A percentile compares a stretch with the other conserved stretches of the same genome.
Evolutionary conservation across 2,888 invertebrate species (phyloP).

Genomic region (Agrotis clavis): DNA sequence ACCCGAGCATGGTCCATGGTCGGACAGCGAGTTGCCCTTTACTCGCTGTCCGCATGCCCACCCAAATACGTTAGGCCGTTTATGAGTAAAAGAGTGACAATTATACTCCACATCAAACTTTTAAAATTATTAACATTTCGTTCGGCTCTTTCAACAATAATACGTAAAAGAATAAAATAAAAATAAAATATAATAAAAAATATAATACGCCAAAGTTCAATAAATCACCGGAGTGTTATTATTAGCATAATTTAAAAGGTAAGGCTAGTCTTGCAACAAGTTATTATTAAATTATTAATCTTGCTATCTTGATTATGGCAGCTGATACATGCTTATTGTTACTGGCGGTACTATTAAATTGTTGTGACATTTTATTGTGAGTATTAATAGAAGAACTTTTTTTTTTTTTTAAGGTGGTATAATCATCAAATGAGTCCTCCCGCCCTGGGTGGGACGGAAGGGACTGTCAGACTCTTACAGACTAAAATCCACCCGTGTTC

Average conservation of each 20-base stretch:
- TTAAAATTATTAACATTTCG: background rate
- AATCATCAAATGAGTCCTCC: no score
- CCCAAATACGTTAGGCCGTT: background rate
- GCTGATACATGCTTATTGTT: slow-evolving; percentile 30
- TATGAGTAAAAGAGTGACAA: background rate
- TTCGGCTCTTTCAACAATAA: background rate
- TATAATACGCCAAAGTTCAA: slow-evolving; percentile 34
- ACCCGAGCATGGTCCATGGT: no score
- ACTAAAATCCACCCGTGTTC: no score
- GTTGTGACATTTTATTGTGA: slow-evolving; percentile 22
- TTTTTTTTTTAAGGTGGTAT: no score
- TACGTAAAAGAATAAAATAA: no score
- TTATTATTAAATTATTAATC: slow-evolving; percentile 35
- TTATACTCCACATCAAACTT: background rate
- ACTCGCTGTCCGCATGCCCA: no score
- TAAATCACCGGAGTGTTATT: slow-evolving; percentile 38
- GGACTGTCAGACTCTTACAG: no score
- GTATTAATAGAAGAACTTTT: slow-evolving; percentile 14
- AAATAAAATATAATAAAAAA: no score
- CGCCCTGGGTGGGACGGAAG: no score
- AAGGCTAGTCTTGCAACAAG: slow-evolving; percentile 14
- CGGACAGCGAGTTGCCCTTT: no score
- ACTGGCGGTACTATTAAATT: background rate
- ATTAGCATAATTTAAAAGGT: slow-evolving; percentile 34
- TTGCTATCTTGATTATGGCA: slow-evolving; percentile 36